Percentiles rank a stretch among this genome's conserved stretches.
Evolutionary conservation across 2,888 invertebrate species (phyloP).

Genomic region (Chymomyza amoena): DNA sequence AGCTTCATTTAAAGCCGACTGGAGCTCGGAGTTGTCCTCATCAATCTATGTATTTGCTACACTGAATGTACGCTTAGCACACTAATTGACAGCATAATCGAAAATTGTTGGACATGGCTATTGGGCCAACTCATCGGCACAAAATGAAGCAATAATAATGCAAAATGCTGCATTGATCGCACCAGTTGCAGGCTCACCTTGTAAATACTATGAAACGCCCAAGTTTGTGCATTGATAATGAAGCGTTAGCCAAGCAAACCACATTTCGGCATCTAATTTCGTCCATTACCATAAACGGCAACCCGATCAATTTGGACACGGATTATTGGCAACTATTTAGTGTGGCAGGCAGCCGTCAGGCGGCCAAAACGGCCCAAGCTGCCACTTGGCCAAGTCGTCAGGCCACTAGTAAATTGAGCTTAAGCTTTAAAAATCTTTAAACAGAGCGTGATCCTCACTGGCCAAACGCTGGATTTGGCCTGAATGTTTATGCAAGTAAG

Average conservation of each 20-base stretch:
- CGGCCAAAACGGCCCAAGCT: slow-evolving; percentile 54
- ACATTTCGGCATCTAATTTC: slow-evolving; percentile 72
- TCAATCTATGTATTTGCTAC: not conserved
- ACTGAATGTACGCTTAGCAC: slow-evolving; percentile 26
- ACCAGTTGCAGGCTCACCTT: slow-evolving; percentile 24
- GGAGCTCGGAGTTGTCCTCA: not conserved
- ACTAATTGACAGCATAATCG: slow-evolving; percentile 48
- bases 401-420: slow-evolving; percentile 60
- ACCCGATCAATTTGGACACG: slow-evolving; percentile 71
- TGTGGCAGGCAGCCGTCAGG: slow-evolving; percentile 25
- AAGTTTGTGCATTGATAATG: slow-evolving; percentile 68
- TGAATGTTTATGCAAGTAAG: slow-evolving; percentile 51
- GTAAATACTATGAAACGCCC: slow-evolving; percentile 56
- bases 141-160: slow-evolving; percentile 68
- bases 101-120: slow-evolving; percentile 19
- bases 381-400: slow-evolving; percentile 57
- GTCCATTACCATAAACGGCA: slow-evolving; percentile 75
- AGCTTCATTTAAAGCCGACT: not conserved
- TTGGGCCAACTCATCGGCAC: slow-evolving; percentile 2
- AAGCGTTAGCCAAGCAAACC: slow-evolving; percentile 22
- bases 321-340: slow-evolving; percentile 72
- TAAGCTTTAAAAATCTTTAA: slow-evolving; percentile 25
- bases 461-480: slow-evolving; percentile 42
- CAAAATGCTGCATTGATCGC: slow-evolving; percentile 44
- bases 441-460: slow-evolving; percentile 8